Conservation (phyloP, 2,797 vertebrate species). For the Pogonophryne albipinna region DNA sequence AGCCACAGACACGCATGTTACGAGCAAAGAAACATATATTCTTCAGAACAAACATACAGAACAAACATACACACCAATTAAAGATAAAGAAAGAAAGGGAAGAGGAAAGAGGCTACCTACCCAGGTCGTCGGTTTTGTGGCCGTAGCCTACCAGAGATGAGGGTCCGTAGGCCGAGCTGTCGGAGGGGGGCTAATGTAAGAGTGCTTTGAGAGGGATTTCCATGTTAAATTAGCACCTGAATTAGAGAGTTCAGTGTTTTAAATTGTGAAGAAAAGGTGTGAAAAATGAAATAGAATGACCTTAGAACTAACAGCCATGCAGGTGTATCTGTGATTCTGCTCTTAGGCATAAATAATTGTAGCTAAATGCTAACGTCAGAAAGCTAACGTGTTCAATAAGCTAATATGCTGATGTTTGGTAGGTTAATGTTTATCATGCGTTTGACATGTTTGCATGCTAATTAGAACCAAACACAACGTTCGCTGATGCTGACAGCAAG, state of each 20-base stretch:
- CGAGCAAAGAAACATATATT: neutral
- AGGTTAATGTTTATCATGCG: neutral
- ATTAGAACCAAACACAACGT: neutral
- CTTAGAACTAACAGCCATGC: neutral
- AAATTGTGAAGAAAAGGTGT: neutral
- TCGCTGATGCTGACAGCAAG: neutral
- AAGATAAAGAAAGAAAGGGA: neutral
- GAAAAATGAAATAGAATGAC: neutral
- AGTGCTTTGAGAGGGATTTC: slow-evolving; percentile 59
- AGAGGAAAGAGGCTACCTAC: slow-evolving; percentile 17
- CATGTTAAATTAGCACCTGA: slow-evolving; percentile 52
- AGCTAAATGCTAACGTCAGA: neutral
- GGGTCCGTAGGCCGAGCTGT: slow-evolving; percentile 14
- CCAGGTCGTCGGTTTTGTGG: slow-evolving; percentile 63
- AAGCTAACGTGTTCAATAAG: neutral
- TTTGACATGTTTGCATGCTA: neutral
- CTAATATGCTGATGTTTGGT: neutral
- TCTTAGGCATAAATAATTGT: neutral
- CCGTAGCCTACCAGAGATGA: slow-evolving; percentile 50
- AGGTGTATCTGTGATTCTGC: neutral
- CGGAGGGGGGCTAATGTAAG: slow-evolving; percentile 48
- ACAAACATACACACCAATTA: neutral
- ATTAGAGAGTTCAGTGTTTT: neutral
- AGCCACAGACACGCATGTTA: neutral
- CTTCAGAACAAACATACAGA: neutral